A percentile compares a stretch with the other conserved stretches of the same genome.
Conservation (phyloP, 2,113 vertebrate genomes). For the Myotis lucifugus region DNA sequence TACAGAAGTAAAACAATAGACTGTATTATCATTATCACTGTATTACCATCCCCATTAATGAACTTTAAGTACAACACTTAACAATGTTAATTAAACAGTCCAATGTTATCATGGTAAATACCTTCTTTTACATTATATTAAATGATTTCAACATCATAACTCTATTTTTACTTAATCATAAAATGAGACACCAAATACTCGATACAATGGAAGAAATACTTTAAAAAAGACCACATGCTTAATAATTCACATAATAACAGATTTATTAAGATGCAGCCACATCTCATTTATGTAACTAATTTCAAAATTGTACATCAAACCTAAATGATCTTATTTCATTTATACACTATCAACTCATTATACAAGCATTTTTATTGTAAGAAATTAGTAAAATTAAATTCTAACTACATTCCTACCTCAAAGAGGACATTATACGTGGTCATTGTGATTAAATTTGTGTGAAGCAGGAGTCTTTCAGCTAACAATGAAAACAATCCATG, state of each 20-base stretch:
- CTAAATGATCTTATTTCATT: constrained; percentile 45
- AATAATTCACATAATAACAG: constrained; percentile 22
- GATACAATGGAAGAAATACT: not conserved
- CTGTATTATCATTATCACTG: constrained; percentile 25
- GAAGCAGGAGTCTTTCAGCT: constrained; percentile 95
- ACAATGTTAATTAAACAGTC: not conserved
- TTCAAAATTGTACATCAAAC: constrained; percentile 12
- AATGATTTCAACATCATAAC: not conserved
- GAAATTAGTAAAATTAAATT: constrained; percentile 75
- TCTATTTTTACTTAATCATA: constrained; percentile 49
- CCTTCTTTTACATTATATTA: not conserved
- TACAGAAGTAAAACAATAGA: constrained; percentile 78
- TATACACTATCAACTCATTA: constrained; percentile 74
- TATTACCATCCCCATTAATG: not conserved
- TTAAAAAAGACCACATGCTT: not conserved
- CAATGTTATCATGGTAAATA: not conserved
- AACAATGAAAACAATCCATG: constrained; percentile 96
- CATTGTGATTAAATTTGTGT: constrained; percentile 93
- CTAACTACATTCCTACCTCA: constrained; percentile 89
- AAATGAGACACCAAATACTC: constrained; percentile 28
- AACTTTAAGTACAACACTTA: not conserved
- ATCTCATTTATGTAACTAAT: constrained; percentile 10
- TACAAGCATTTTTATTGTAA: constrained; percentile 72
- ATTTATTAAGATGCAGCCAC: constrained; percentile 13
- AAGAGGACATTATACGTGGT: constrained; percentile 98